phyloP scores from a whole-genome alignment of 1,140 invertebrate species.

The Drosophila mojavensis region DNA sequence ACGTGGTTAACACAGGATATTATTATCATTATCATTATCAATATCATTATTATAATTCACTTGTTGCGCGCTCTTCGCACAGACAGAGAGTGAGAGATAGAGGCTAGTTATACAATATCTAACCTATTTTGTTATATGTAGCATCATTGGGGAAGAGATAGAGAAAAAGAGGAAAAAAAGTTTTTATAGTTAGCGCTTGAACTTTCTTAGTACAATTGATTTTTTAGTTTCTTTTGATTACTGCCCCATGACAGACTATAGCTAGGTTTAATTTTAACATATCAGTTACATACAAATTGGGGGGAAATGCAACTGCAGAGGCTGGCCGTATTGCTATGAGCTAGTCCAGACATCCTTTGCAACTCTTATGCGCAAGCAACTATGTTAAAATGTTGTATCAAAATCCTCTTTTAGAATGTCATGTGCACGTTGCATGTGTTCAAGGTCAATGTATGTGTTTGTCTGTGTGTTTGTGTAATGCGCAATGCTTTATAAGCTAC shows the following conservation, averaged over 20 bases:
- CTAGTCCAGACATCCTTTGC: slow-evolving; percentile 9
- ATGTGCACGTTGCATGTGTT: slow-evolving; percentile 14
- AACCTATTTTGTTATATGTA: slow-evolving; percentile 74
- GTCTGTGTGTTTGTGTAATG: slow-evolving; percentile 21
- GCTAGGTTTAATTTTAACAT: slow-evolving; percentile 51
- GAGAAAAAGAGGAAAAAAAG: slow-evolving; percentile 76
- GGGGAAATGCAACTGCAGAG: slow-evolving; percentile 60
- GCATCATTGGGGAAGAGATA: slow-evolving; percentile 69
- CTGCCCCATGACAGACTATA: slow-evolving; percentile 55
- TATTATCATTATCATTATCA: slow-evolving; percentile 13
- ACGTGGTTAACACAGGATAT: slow-evolving; percentile 31
- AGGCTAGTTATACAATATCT: slow-evolving; percentile 74
- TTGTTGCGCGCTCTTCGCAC: slow-evolving; percentile 39
- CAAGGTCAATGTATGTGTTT: slow-evolving; percentile 17
- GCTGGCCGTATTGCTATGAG: neutral
- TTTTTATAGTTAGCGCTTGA: slow-evolving; percentile 74
- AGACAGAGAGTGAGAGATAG: slow-evolving; percentile 25
- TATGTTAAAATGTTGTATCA: slow-evolving; percentile 70
- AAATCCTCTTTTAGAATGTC: slow-evolving; percentile 57
- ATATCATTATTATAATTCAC: slow-evolving; percentile 30
- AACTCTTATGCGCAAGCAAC: slow-evolving; percentile 22
- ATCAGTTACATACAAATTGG: slow-evolving; percentile 64
- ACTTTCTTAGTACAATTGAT: slow-evolving; percentile 38
- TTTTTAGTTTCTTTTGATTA: slow-evolving; percentile 15
- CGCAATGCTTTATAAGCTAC: slow-evolving; percentile 9